Conservation (phyloP, 2,797 vertebrate genomes). For the Caiman crocodilus region DNA sequence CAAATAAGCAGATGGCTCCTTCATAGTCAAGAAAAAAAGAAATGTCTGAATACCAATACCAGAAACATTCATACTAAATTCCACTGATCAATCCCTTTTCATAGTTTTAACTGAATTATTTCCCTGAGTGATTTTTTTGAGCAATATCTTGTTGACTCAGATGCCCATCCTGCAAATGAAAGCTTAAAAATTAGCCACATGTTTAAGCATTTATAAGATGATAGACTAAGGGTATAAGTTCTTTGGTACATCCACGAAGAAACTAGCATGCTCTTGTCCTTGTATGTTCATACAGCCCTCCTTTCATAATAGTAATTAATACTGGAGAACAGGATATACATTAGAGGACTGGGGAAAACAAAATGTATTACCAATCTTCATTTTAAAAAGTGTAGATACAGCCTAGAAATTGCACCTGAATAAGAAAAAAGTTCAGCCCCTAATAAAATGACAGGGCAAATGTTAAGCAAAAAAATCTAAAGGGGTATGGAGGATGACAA, state of each 20-base stretch:
- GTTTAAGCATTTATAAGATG: background rate
- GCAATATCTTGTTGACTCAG: constrained; percentile 21
- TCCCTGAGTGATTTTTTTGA: background rate
- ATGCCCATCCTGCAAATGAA: constrained; percentile 21
- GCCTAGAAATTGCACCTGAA: background rate
- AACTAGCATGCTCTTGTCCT: background rate
- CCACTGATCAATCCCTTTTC: background rate
- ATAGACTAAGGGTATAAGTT: background rate
- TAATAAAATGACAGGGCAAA: background rate
- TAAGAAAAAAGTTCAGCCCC: background rate
- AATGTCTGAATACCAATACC: background rate
- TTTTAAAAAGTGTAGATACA: background rate
- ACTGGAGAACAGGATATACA: background rate
- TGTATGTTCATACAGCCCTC: too few relatives aligned
- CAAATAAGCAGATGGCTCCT: background rate
- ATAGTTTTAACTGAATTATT: constrained; percentile 27
- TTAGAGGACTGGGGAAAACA: background rate
- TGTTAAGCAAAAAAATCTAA: background rate
- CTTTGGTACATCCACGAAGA: background rate
- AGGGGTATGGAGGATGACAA: background rate
- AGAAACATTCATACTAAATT: constrained; percentile 34
- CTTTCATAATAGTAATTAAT: background rate
- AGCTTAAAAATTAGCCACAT: background rate
- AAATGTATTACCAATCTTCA: background rate
- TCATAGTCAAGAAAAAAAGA: background rate